A percentile compares a stretch with the other conserved stretches of the same genome.
Evolutionary conservation across 2,797 vertebrate genomes (phyloP).

Genomic region (Sitta carolinensis): DNA sequence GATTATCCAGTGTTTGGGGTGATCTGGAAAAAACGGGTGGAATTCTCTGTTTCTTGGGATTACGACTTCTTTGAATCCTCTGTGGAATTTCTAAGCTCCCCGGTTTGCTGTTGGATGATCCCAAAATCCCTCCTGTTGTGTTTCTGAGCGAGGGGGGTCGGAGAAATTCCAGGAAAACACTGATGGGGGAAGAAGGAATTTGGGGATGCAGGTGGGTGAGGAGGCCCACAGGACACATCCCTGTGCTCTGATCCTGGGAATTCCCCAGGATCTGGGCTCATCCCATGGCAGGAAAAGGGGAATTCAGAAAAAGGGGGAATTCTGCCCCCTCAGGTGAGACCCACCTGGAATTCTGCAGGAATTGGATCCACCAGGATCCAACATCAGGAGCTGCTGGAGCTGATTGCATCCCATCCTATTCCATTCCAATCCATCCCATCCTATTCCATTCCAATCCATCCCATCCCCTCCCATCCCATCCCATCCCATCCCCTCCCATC

Average conservation of each 20-base stretch:
- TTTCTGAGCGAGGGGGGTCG: not conserved
- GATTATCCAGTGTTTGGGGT: not conserved
- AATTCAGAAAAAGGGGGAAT: not conserved
- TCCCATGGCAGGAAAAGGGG: not conserved
- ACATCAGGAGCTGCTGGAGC: rapidly evolving
- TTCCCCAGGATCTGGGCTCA: not conserved
- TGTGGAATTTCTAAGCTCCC: not conserved
- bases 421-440: not conserved
- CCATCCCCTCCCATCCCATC: too few relatives aligned
- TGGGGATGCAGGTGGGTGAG: not conserved
- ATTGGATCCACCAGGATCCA: not conserved
- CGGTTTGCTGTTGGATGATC: not conserved
- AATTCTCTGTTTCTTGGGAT: not conserved
- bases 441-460: too few relatives aligned
- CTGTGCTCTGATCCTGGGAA: not conserved
- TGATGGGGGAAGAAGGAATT: not conserved
- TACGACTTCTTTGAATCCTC: not conserved
- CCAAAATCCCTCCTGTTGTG: not conserved
- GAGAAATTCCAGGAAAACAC: not conserved
- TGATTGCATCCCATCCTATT: too few relatives aligned
- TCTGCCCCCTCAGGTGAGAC: rapidly evolving
- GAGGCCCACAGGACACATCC: not conserved
- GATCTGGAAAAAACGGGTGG: rapidly evolving
- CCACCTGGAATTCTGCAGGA: not conserved
- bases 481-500: not conserved